Evolutionary conservation across 2,797 vertebrate species (phyloP).

Genomic region (Sebastes iracundus): DNA sequence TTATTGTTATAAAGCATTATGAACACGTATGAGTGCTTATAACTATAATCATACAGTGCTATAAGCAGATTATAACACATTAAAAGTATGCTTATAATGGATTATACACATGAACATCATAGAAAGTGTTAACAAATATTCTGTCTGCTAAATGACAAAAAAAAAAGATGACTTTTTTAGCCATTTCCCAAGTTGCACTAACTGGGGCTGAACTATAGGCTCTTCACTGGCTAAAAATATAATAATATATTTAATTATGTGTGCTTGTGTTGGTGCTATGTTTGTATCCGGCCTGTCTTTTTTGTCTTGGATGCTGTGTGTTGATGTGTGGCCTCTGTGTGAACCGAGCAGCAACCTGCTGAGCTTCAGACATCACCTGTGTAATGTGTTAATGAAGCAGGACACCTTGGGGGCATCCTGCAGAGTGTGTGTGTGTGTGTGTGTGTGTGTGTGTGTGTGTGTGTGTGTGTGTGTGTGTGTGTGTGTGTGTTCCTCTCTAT

Average conservation of each 20-base stretch:
- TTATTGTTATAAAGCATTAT: background rate
- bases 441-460: background rate
- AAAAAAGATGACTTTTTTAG: too few species aligned
- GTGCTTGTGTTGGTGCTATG: background rate
- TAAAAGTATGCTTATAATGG: background rate
- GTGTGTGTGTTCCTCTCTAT: background rate
- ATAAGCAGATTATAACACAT: background rate
- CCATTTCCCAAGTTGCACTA: background rate
- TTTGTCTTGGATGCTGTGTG: slow-evolving; percentile 11
- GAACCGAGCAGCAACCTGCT: slow-evolving; percentile 13
- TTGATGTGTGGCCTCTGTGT: slow-evolving; percentile 5
- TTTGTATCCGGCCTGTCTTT: background rate
- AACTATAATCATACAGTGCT: background rate
- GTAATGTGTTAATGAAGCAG: slow-evolving; percentile 45
- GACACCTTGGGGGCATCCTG: background rate
- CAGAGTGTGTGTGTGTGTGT: background rate
- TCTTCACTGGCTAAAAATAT: too few species aligned
- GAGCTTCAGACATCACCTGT: slow-evolving; percentile 22
- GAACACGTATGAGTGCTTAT: background rate
- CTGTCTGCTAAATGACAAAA: background rate
- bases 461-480: background rate
- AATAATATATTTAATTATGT: background rate
- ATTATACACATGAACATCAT: background rate
- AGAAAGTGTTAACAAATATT: background rate
- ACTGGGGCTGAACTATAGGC: too few species aligned